Evolutionary conservation across 2,113 vertebrate species (phyloP), one percentile per base, ranked within the genome.

Genomic region (Trichomycterus rosablanca): DNA sequence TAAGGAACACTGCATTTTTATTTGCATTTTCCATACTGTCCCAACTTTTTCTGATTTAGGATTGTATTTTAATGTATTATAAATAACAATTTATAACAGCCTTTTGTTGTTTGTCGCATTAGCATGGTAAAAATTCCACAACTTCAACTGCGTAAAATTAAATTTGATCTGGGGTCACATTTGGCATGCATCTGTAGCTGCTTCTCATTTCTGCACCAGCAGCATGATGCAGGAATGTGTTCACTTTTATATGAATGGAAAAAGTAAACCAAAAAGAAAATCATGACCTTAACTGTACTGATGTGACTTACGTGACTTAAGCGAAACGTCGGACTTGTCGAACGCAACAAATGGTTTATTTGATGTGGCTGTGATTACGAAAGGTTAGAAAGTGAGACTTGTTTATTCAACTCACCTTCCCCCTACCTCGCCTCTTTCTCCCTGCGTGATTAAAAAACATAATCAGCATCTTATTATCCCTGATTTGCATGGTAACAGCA

Each of bases 401-500:
- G 58, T 71, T 63, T 67, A 44, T 63, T 67, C 52, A 51, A 26
- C 46, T 40, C 59, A 61, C 59, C 48, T 59, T 48, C 63, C 59
- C 49, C 48, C 59, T 40, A 42, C 65, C 62, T 43, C 39, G 53
- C 9, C 46, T 43, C 56, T 65, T 45, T 43, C 42, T 68, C 64
- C 65, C 65, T 50, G 59, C 57, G 65, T 72, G 70, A 72, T 72
- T 68, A 72, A 67, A 72, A 68, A 72, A 72, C 65, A 63, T 68
- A 66, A 72, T 68, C 70, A 72, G 64, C 70, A 72, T 72, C 65
- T 72, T 66, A 72, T 72, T 72, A 72, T 66, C 59, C 43, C 70
- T 72, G 65, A 72, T 72, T 72, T 72, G 70, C 70, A 72, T 72
- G 61, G 70, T 68, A 68, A 72, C 70, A 72, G 70, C 59, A 72